phyloP scores from a whole-genome alignment of 2,888 invertebrate genomes.

The Boloria euphrosyne region DNA sequence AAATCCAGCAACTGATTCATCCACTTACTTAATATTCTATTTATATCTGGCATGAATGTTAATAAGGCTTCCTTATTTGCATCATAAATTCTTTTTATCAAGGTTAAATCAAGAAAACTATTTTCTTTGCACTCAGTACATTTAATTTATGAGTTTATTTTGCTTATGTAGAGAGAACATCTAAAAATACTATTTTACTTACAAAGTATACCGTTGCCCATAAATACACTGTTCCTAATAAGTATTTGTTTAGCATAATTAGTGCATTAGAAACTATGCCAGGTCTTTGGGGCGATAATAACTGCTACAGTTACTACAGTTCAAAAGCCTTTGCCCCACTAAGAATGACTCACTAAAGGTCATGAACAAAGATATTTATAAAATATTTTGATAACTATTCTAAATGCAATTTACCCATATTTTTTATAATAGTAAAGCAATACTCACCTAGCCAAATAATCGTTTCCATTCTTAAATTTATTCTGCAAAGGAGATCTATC shows the following conservation, averaged over 20 bases:
- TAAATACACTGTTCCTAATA: slow-evolving; percentile 42
- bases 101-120: slow-evolving; percentile 23
- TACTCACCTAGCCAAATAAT: slow-evolving; percentile 67
- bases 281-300: slow-evolving; percentile 42
- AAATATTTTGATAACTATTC: not conserved
- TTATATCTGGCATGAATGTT: slow-evolving; percentile 21
- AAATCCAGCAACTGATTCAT: slow-evolving; percentile 4
- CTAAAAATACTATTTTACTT: not conserved
- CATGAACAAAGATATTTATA: slow-evolving; percentile 52
- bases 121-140: not conserved
- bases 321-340: slow-evolving; percentile 70
- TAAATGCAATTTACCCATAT: slow-evolving; percentile 23
- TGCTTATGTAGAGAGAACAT: not conserved
- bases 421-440: slow-evolving; percentile 32
- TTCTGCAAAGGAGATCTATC: slow-evolving; percentile 86
- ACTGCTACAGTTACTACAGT: slow-evolving; percentile 47
- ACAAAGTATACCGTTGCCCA: slow-evolving; percentile 4
- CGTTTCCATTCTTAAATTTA: slow-evolving; percentile 73
- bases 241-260: slow-evolving; percentile 55
- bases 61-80: slow-evolving; percentile 31
- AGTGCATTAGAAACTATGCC: slow-evolving; percentile 45
- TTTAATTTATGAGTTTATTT: not conserved
- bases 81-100: slow-evolving; percentile 27
- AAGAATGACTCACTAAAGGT: slow-evolving; percentile 68
- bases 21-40: slow-evolving; percentile 24